These are phyloP conservation scores for Parnassius glacialis DNA, from an alignment of 2,888 invertebrate genomes.

Conservation along the genomic window DNA sequence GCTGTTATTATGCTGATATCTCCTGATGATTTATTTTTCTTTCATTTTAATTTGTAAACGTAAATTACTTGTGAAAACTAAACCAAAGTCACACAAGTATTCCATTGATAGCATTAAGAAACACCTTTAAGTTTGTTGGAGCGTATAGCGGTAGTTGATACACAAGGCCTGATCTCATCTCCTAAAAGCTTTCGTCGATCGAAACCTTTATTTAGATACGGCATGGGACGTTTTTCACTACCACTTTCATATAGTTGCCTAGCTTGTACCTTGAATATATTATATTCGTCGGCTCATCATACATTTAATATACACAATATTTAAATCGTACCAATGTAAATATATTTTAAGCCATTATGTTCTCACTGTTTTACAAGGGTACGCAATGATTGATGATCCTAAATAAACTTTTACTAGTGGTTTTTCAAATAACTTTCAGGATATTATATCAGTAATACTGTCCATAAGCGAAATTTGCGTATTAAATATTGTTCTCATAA, in stretches of 20 bases:
- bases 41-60: too few species aligned
- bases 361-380: neutral
- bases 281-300: neutral
- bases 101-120: constrained; percentile 1
- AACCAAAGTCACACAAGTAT: too few species aligned
- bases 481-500: too few species aligned
- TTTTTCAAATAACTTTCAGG: too few species aligned
- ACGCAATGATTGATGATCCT: too few species aligned
- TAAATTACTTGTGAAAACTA: too few species aligned
- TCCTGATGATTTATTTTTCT: too few species aligned
- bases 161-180: constrained; percentile 52
- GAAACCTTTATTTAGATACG: constrained; percentile 37
- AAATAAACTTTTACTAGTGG: too few species aligned
- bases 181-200: constrained; percentile 65
- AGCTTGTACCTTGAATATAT: neutral
- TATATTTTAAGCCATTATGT: neutral
- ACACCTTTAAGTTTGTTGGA: constrained; percentile 29
- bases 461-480: too few species aligned
- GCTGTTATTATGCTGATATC: too few species aligned
- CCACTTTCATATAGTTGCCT: constrained; percentile 4
- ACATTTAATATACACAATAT: neutral
- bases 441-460: too few species aligned
- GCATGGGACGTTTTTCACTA: constrained; percentile 7
- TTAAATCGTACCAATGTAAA: too few species aligned
- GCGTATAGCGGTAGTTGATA: constrained; percentile 35